Evolutionary conservation across 2,113 vertebrate genomes (phyloP), one percentile per base, ranked within the genome.

Genomic region (Serinus canaria): DNA sequence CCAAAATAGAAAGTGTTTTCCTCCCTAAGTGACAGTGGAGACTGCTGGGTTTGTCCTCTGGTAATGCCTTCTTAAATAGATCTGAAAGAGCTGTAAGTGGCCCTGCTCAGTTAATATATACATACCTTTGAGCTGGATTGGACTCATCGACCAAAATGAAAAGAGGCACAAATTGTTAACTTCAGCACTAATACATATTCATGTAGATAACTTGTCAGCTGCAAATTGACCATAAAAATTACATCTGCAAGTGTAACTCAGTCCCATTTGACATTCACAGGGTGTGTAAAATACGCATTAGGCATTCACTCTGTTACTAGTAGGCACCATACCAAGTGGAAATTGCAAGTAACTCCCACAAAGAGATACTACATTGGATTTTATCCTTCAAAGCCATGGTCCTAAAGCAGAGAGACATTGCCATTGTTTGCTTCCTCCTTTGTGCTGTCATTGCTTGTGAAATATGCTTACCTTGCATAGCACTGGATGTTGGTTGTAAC

Each of bases 191-290:
- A 82, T 87, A 73, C 77, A 73, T 95, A 87, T 79, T 82, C 62
- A 62, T 76, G 73, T 60, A 83, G 69, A 74, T 90, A 70, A 70
- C 88, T 88, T 90, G 76, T 93, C 90, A 78, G 68, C 55, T 92
- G 86, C 69, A 94, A 95, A 95, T 78, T 87, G 94, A 92, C 89
- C 89, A 68, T 95, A 94, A 94, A 94, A 96, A 95, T 81, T 83
- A 80, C 76, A 90, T 87, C 88, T 94, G 86, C 73, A 75, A 89
- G 39, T 81, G 68, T 94, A 94, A 89, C 79, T 89, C 37, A 55
- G 28, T 86, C 88, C 76, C 86, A 55, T 93, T 83, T 92, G 90
- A 70, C 37, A 5, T 94, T 74, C 92, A 90, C 43, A 0, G 6
- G 8, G 52, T 93, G 73, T 81, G 89, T 89, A 93, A 94, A 95